phyloP scores from a whole-genome alignment of 2,797 vertebrate genomes.

The Neostethus bicornis region DNA sequence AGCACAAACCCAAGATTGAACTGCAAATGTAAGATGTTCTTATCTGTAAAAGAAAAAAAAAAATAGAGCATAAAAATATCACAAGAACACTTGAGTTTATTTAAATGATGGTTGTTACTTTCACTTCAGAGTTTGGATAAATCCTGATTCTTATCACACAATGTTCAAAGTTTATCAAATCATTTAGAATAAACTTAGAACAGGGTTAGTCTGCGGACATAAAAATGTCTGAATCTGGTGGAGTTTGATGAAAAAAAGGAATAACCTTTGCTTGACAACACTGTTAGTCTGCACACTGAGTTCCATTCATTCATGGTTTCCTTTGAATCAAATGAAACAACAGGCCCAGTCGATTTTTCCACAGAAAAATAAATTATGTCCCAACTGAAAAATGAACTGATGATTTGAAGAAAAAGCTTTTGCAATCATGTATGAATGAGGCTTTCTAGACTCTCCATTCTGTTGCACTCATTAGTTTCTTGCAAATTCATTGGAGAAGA shows the following conservation, averaged over 20 bases:
- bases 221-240: background rate
- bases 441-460: constrained; percentile 36
- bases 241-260: background rate
- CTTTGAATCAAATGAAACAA: constrained; percentile 44
- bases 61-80: constrained; percentile 30
- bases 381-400: constrained; percentile 35
- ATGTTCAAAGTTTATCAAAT: constrained; percentile 19
- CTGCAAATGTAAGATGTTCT: constrained; percentile 29
- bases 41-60: constrained; percentile 17
- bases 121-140: constrained; percentile 24
- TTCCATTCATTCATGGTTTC: constrained; percentile 45
- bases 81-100: constrained; percentile 11
- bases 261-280: constrained; percentile 9
- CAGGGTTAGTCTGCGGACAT: background rate
- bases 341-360: constrained; percentile 40
- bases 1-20: constrained; percentile 29
- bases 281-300: constrained; percentile 31
- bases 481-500: constrained; percentile 54
- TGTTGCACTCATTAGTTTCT: constrained; percentile 52
- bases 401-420: constrained; percentile 40
- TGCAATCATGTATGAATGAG: constrained; percentile 31
- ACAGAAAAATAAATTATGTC: constrained; percentile 39
- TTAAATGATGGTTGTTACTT: constrained; percentile 20
- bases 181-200: background rate
- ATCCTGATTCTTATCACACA: constrained; percentile 12